Evolutionary conservation across 1,140 invertebrate species (phyloP).

Genomic region (Chironomus striatipennis): DNA sequence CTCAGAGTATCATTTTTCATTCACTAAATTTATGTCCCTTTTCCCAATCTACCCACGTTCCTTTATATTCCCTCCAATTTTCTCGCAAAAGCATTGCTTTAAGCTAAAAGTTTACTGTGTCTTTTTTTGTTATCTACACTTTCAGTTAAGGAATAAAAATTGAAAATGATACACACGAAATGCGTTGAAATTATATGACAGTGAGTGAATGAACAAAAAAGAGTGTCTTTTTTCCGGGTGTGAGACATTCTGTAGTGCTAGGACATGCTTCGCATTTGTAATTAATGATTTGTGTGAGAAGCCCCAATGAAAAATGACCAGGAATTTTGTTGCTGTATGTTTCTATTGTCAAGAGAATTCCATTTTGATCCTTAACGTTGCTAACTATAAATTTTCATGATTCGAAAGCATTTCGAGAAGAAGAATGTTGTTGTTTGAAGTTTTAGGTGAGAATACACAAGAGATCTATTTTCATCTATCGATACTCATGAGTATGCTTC

Average conservation of each 20-base stretch:
- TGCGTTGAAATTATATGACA: constrained; percentile 8
- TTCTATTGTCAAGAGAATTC: background rate
- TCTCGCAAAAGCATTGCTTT: no score
- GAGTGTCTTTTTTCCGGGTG: background rate
- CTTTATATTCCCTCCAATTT: no score
- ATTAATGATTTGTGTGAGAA: constrained; percentile 17
- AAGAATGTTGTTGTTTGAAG: no score
- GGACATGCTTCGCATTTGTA: constrained; percentile 19
- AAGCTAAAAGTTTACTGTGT: no score
- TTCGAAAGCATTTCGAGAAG: no score
- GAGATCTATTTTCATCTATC: no score
- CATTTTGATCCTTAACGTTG: background rate
- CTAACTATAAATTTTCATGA: background rate
- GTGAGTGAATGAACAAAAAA: background rate
- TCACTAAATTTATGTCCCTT: background rate
- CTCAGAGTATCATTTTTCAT: constrained; percentile 17
- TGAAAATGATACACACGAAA: background rate
- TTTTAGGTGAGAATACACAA: no score
- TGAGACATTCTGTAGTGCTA: background rate
- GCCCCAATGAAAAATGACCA: background rate
- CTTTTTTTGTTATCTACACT: background rate
- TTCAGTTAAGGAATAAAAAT: background rate
- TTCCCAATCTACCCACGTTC: background rate
- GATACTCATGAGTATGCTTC: no score
- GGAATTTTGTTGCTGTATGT: background rate